Base-by-base conservation (phyloP, 2,888 invertebrate genomes). In the Esperia sulphurella region DNA sequence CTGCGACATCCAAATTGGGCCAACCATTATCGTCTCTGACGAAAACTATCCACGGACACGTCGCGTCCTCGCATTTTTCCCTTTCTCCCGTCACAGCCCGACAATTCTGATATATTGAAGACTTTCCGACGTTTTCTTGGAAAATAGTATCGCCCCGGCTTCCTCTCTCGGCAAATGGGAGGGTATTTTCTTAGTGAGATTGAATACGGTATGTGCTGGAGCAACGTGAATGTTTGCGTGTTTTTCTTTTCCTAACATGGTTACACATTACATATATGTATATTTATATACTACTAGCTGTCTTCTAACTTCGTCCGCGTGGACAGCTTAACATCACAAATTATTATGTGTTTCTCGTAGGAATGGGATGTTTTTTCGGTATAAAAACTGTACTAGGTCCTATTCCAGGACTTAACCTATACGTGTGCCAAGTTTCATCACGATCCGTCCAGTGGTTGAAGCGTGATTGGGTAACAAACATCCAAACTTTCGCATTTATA, bases 81-180 rank as follows among this genome's bases (percentile, higher is more conserved):
- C 61, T 55, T 38, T 49, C 52, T 62, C 59, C 53, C 61, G 52
- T 53, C 52, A n/a, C n/a, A n/a, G 54, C 61, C 61, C 57, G 59
- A 58, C 71, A 65, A 68, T 71, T 74, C 69, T 72, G 74, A 77
- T 74, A 71, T 76, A 78, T 77, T 71, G 77, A 76, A 68, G 68
- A 72, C 68, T 67, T 68, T 65, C 66, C 67, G 65, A 58, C 65
- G 57, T 66, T 73, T 69, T 59, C 58, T 21, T 61, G 43, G 58
- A 63, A 71, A 71, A 74, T 71, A 61, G 63, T 62, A 58, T 38
- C 39, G 13, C 43, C 14, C 46, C 38, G 43, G 37, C 41, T 45
- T 42, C 30, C 5, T 8, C 5, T 8, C 13, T 10, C 28, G 54
- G 60, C 59, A 65, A 67, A 66, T 59, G 55, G 59, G 60, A 55